Evolutionary conservation across 2,888 invertebrate genomes (phyloP).

Genomic region (Hipparchia semele): DNA sequence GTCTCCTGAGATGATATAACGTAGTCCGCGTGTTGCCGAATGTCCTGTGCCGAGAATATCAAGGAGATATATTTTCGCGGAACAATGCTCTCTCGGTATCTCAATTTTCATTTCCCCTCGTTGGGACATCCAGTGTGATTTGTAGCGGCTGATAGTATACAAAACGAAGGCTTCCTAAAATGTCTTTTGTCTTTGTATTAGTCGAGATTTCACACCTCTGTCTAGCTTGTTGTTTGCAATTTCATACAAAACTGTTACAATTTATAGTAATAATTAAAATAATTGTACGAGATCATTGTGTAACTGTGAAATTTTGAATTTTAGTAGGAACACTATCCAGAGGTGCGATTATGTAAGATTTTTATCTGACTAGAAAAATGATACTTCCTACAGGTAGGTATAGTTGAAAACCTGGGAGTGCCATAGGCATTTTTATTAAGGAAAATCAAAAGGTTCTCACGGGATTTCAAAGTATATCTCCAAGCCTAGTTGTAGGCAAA

Average conservation of each 20-base stretch:
- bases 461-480: too few relatives aligned
- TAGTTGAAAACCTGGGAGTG: too few relatives aligned
- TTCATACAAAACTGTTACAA: not conserved
- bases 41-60: constrained; percentile 76
- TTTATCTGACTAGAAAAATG: too few relatives aligned
- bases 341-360: too few relatives aligned
- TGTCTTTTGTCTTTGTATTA: constrained; percentile 34
- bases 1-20: constrained; percentile 64
- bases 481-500: too few relatives aligned
- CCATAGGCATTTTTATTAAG: too few relatives aligned
- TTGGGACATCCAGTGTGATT: constrained; percentile 79
- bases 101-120: constrained; percentile 79
- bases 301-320: too few relatives aligned
- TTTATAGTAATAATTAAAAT: too few relatives aligned
- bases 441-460: too few relatives aligned
- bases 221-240: not conserved
- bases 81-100: constrained; percentile 80
- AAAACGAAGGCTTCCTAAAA: constrained; percentile 50
- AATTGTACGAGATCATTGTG: too few relatives aligned
- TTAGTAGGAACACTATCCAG: too few relatives aligned
- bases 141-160: constrained; percentile 79
- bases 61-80: constrained; percentile 81
- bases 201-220: constrained; percentile 25
- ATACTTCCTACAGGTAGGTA: too few relatives aligned
- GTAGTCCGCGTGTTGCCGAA: constrained; percentile 74